phyloP scores from a whole-genome alignment of 2,888 invertebrate species.

The Ferrisia virgata region DNA sequence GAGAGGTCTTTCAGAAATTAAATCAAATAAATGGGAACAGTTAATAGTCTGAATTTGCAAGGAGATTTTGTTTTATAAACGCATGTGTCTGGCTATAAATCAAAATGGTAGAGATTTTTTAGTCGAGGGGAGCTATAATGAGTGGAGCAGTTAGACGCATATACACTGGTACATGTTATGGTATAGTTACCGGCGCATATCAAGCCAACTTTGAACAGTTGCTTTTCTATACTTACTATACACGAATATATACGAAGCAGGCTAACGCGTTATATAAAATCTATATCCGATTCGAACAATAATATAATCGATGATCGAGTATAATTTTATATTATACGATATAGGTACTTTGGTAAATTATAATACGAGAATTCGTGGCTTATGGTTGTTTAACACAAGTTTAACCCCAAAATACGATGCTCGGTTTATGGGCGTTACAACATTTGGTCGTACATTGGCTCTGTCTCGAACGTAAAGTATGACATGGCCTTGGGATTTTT shows the following conservation, averaged over 20 bases:
- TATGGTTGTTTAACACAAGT: too few relatives aligned
- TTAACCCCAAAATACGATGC: not conserved
- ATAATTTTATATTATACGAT: not conserved
- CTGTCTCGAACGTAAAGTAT: not conserved
- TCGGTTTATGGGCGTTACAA: not conserved
- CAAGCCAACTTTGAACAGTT: constrained; percentile 33
- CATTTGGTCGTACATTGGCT: not conserved
- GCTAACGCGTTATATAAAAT: too few relatives aligned
- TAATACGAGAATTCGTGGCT: not conserved
- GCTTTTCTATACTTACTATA: not conserved
- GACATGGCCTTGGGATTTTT: constrained; percentile 6
- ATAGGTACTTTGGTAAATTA: too few relatives aligned
- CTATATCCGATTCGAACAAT: not conserved
- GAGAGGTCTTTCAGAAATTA: constrained; percentile 19
- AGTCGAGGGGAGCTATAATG: constrained; percentile 37
- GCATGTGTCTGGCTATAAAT: constrained; percentile 43
- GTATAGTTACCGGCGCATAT: constrained; percentile 43
- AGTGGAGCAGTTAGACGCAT: constrained; percentile 1
- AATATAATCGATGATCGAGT: not conserved
- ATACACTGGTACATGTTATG: constrained; percentile 31
- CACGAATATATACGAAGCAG: not conserved
- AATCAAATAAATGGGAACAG: constrained; percentile 41
- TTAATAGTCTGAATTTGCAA: constrained; percentile 42
- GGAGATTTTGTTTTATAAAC: constrained; percentile 42
- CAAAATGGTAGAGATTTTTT: constrained; percentile 42